Percentiles rank a stretch among this genome's conserved stretches.
Evolutionary conservation across 2,113 vertebrate species (phyloP).

Genomic region (Caranx melampygus): DNA sequence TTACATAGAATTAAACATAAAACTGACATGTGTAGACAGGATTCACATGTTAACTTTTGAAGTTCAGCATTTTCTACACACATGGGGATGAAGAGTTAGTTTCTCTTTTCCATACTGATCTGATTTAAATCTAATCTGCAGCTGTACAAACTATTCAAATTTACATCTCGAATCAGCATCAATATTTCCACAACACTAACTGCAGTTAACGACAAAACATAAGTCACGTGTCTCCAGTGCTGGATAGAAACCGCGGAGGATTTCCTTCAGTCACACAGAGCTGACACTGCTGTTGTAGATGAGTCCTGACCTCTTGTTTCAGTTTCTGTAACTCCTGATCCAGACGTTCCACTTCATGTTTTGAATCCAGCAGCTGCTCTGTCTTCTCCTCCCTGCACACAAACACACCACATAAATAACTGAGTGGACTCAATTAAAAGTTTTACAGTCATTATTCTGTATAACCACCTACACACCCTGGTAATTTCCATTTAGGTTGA

Average conservation of each 20-base stretch:
- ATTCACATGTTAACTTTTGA: too few species aligned
- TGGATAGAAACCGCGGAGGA: background rate
- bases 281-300: background rate
- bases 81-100: too few species aligned
- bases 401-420: background rate
- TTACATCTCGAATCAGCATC: too few species aligned
- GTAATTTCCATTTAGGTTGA: constrained; percentile 3
- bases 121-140: too few species aligned
- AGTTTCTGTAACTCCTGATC: constrained; percentile 90
- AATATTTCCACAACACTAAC: too few species aligned
- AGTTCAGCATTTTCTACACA: too few species aligned
- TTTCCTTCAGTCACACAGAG: background rate
- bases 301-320: constrained; percentile 90
- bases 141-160: too few species aligned
- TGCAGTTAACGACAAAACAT: too few species aligned
- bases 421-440: background rate
- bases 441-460: background rate
- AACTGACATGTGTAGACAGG: too few species aligned
- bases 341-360: constrained; percentile 90
- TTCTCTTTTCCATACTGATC: too few species aligned
- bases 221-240: too few species aligned
- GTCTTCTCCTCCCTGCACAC: constrained; percentile 93
- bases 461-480: background rate
- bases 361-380: constrained; percentile 92
- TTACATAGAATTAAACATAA: too few species aligned